Base-by-base conservation (phyloP, 2,113 vertebrate species). In the Thamnaconus septentrionalis region DNA sequence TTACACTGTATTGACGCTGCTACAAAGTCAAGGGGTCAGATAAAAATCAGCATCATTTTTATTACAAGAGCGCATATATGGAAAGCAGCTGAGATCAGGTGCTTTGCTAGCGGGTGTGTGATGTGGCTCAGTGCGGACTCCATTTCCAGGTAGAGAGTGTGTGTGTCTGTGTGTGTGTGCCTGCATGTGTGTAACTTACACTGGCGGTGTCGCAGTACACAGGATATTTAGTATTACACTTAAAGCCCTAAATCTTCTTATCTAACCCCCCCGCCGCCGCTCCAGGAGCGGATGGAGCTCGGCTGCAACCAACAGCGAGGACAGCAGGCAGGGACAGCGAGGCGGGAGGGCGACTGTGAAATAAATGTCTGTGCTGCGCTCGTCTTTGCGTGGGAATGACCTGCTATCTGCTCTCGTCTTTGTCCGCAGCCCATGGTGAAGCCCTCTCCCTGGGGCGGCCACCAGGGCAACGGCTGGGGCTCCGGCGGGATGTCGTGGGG, bases 401-500 rank as follows among this genome's bases (percentile, higher is more conserved):
- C 12, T 5, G 3, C 6, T 1, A 39, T 12, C 49, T 50, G 5
- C 11, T 0, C 44, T 44, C 53, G 8, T 45, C 10, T 2, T 12
- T 64, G 42, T 53, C 0, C 12, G 11, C 80, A 98, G 97, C 96
- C 96, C 85, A 92, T 98, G 90, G 91, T 95, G 92, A 99, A 99
- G 87, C 94, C 95, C 41, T 97, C 97, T 12, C 96, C 95, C 0
- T 99, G 97, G 97, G 95, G 93, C 85, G 93, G 91, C 73, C 94
- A 94, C 87, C 96, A 98, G 87, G 95, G 94, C 67, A 94, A 94
- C 0, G 94, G 96, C 74, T 99, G 96, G 96, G 94, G 92, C 83
- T 94, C 96, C 0, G 94, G 94, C 42, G 95, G 96, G 73, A 91
- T 95, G 94, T 94, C 94, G 52, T 99, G 97, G 97, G 95, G 95